These are phyloP conservation scores for Papilio demoleus DNA, from an alignment of 2,888 invertebrate genomes.

Conservation along the genomic window DNA sequence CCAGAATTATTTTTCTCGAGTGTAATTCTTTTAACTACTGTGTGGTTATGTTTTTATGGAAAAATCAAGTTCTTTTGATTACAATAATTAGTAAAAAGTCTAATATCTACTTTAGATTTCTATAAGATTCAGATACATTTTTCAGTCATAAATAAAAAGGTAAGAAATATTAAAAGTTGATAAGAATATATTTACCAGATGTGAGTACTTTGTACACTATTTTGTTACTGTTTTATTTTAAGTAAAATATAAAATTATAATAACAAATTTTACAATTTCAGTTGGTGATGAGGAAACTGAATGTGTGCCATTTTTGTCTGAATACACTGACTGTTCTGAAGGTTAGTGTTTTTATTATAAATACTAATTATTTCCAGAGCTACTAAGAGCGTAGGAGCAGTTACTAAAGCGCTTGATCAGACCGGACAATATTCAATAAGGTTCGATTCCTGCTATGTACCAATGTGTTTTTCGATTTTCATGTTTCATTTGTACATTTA, in stretches of 20 bases:
- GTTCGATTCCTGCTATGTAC: no score
- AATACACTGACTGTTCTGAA: conserved; percentile 68
- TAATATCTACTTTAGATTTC: not conserved
- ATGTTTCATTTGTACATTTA: no score
- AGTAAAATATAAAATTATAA: not conserved
- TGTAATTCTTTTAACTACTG: no score
- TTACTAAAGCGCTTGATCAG: no score
- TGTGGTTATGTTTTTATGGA: no score
- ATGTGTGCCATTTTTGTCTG: conserved; percentile 70
- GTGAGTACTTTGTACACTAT: not conserved
- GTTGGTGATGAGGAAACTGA: conserved; percentile 53
- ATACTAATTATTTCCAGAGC: no score
- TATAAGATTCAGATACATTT: not conserved
- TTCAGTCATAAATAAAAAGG: not conserved
- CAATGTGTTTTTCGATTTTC: no score
- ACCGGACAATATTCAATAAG: no score
- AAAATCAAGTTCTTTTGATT: no score
- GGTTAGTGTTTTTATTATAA: conserved; percentile 54
- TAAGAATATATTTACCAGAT: not conserved
- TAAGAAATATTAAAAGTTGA: not conserved
- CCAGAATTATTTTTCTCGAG: no score
- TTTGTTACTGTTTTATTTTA: not conserved
- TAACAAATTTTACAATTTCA: conserved; percentile 50
- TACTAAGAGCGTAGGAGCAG: no score
- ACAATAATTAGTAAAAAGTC: not conserved